phyloP scores from a whole-genome alignment of 2,888 invertebrate species.

The Linnaemya tessellans region DNA sequence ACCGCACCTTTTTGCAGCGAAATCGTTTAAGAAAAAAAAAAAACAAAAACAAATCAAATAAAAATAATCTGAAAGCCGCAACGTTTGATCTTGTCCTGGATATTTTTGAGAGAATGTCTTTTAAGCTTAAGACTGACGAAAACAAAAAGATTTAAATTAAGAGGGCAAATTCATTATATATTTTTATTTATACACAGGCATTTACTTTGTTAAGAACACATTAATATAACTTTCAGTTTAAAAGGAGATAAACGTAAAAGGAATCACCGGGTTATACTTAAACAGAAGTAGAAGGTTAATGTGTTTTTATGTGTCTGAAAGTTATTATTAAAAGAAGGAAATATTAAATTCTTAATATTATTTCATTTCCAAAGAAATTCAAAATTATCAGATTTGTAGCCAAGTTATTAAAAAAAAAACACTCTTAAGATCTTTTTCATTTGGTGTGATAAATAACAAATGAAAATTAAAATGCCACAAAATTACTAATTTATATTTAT shows the following conservation, averaged over 20 bases:
- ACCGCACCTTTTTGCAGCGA: slow-evolving; percentile 53
- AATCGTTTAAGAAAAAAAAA: slow-evolving; percentile 1
- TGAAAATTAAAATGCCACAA: neutral
- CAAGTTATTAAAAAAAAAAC: slow-evolving; percentile 7
- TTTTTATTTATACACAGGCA: slow-evolving; percentile 12
- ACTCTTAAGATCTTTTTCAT: neutral
- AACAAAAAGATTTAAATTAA: slow-evolving; percentile 42
- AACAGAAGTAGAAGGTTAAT: slow-evolving; percentile 47
- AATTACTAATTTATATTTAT: neutral
- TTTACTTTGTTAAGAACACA: slow-evolving; percentile 29
- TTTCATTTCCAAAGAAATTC: slow-evolving; percentile 55
- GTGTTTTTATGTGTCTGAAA: neutral
- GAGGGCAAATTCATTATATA: slow-evolving; percentile 3
- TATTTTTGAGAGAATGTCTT: slow-evolving; percentile 10
- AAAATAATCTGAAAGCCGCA: slow-evolving; percentile 48
- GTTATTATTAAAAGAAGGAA: slow-evolving; percentile 6
- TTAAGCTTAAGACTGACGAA: slow-evolving; percentile 17
- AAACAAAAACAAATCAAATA: neutral
- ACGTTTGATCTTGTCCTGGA: slow-evolving; percentile 47
- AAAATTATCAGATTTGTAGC: slow-evolving; percentile 52
- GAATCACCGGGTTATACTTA: slow-evolving; percentile 9
- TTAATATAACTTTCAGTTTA: neutral
- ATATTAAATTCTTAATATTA: slow-evolving; percentile 31
- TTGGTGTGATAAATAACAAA: neutral
- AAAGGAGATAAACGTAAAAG: neutral